Base-by-base conservation (phyloP, 2,888 invertebrate species). In the Phaonia tiefii region DNA sequence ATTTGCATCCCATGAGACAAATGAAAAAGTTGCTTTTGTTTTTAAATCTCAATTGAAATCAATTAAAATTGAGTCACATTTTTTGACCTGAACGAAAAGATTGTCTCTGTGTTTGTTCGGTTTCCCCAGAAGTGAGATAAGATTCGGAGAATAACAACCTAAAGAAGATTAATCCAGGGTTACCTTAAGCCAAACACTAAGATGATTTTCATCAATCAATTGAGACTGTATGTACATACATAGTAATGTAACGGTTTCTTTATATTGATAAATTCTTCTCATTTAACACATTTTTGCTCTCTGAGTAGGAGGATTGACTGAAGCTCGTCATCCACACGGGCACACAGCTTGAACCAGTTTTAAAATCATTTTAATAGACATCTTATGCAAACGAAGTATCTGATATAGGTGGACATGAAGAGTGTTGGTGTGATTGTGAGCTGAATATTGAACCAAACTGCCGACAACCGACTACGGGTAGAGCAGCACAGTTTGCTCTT, bases 101-200 rank as follows among this genome's bases (percentile, higher is more conserved):
- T 58, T 44, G 11, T n/a, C n/a, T n/a, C n/a, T n/a, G n/a, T n/a
- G n/a, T n/a, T 13, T 71, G 56, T 58, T 20, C 3, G 31, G 2
- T 67, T 69, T 51, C 54, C 4, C 1, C 11, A 31, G 31, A 44
- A 71, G 60, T 44, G 58, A 60, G 79, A 79, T 79, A 79, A 79
- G 71, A 51, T 44, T 31, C 37, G 25, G 39, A 13, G 44, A 42
- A 67, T n/a, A 8, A 25, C 7, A 26, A 49, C 20, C 7, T 3
- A 15, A 17, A 49, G 5, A 37, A 39, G 39, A 39, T 39, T 58
- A 37, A 8, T 20, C n/a, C 25, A 54, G 54, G 10, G 67, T 37
- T 67, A 37, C 67, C 67, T 13, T 25, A 5, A 2, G 3, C 13
- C 17, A 46, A 42, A 44, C 44, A 44, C 13, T 13, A 26, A 51